Evolutionary conservation across 2,888 invertebrate genomes (phyloP).

Genomic region (Ectemnius continuus): DNA sequence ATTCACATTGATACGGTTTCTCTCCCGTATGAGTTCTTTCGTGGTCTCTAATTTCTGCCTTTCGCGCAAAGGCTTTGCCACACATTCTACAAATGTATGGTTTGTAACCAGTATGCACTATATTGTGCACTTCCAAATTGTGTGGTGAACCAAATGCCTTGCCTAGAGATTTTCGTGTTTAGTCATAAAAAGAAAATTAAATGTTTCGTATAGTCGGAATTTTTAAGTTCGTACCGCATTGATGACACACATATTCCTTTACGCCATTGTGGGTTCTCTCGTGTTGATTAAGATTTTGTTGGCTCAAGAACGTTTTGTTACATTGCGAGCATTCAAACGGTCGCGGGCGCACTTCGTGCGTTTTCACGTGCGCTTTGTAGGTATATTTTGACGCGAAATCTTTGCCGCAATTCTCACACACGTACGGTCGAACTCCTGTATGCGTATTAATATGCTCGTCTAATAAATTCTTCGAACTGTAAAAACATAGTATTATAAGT

Average conservation of each 20-base stretch:
- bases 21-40: constrained; percentile 90
- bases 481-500: not conserved
- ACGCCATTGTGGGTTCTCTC: constrained; percentile 86
- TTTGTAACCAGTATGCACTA: constrained; percentile 87
- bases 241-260: constrained; percentile 84
- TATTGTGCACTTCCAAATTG: constrained; percentile 87
- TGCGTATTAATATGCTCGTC: constrained; percentile 87
- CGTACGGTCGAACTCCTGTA: constrained; percentile 84
- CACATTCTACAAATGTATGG: constrained; percentile 86
- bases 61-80: constrained; percentile 86
- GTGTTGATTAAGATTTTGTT: constrained; percentile 87
- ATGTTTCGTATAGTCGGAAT: not conserved
- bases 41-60: constrained; percentile 89
- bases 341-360: constrained; percentile 84
- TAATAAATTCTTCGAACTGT: constrained; percentile 83
- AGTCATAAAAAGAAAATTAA: not conserved
- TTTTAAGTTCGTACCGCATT: constrained; percentile 80
- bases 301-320: constrained; percentile 86
- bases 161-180: constrained; percentile 74
- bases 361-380: constrained; percentile 87
- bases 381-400: constrained; percentile 90
- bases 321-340: constrained; percentile 85
- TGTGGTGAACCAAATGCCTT: constrained; percentile 89
- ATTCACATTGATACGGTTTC: constrained; percentile 88
- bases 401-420: constrained; percentile 84